A percentile compares a stretch with the other conserved stretches of the same genome.
These are phyloP conservation scores for Pollenia labialis DNA, from an alignment of 2,888 invertebrate genomes.

Conservation along the genomic window DNA sequence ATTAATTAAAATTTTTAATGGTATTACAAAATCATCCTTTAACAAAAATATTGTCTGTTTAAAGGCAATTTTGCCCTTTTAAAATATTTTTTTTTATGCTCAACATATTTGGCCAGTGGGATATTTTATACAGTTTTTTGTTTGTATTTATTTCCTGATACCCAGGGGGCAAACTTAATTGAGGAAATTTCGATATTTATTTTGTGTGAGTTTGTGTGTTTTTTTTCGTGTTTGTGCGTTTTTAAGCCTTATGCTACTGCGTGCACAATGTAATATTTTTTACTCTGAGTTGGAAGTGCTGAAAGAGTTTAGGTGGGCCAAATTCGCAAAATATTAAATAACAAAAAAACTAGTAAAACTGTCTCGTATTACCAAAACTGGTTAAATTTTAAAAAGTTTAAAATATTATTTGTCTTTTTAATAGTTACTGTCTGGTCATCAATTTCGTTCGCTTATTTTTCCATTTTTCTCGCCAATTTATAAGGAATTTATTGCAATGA, in stretches of 20 bases:
- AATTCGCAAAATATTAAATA: neutral
- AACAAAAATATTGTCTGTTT: constrained; percentile 10
- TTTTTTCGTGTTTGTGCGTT: constrained; percentile 7
- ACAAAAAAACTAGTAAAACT: too few species aligned
- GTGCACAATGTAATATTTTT: constrained; percentile 41
- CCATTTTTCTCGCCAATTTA: too few species aligned
- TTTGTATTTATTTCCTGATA: constrained; percentile 66
- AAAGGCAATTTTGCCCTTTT: constrained; percentile 38
- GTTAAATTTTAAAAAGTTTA: too few species aligned
- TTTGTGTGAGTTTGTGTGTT: constrained; percentile 16
- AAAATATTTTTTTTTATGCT: neutral
- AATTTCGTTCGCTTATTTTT: too few species aligned
- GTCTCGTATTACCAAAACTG: too few species aligned
- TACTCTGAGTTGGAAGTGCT: neutral
- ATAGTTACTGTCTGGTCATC: too few species aligned
- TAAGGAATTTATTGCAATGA: too few species aligned
- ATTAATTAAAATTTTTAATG: constrained; percentile 43
- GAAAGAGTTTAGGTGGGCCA: neutral
- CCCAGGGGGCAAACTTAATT: constrained; percentile 74
- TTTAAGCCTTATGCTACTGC: constrained; percentile 33
- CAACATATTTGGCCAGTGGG: constrained; percentile 23
- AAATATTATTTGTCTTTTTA: too few species aligned
- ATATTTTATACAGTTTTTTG: constrained; percentile 28
- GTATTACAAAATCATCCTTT: neutral
- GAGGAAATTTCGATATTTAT: constrained; percentile 74